Evolutionary conservation across 2,797 vertebrate genomes (phyloP).

Genomic region (Pipistrellus kuhlii): DNA sequence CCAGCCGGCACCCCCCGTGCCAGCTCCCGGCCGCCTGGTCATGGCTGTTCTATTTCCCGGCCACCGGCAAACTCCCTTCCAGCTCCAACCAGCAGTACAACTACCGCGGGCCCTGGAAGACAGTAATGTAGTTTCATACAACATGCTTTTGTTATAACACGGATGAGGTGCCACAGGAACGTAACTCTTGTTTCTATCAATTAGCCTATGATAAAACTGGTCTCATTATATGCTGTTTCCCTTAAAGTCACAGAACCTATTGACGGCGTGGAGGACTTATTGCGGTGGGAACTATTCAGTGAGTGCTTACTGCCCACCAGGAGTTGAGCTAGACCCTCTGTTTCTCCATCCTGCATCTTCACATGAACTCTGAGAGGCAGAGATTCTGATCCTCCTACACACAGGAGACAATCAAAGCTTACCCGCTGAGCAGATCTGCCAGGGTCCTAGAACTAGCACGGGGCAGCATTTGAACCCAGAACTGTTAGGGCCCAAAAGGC

Average conservation of each 20-base stretch:
- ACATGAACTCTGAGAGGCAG: not conserved
- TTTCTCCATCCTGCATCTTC: not conserved
- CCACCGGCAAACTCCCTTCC: conserved; percentile 5
- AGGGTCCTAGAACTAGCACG: not conserved
- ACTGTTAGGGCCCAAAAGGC: not conserved
- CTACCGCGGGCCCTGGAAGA: not conserved
- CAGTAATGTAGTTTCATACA: not conserved
- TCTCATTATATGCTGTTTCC: not conserved
- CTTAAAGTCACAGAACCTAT: not conserved
- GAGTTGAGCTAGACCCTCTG: not conserved
- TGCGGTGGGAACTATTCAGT: not conserved
- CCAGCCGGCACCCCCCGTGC: not conserved
- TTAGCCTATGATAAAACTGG: not conserved
- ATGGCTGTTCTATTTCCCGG: not conserved
- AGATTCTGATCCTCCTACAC: not conserved
- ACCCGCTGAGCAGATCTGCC: not conserved
- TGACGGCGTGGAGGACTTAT: not conserved
- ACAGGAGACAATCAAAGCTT: not conserved
- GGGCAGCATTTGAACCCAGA: conserved; percentile 47
- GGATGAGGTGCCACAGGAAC: not conserved
- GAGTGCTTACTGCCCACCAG: not conserved
- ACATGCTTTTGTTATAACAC: not conserved
- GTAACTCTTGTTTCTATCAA: not conserved
- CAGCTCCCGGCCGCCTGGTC: not conserved
- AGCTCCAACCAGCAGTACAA: not conserved